Base-by-base conservation (phyloP, 2,113 vertebrate genomes). In the Baryphthengus martii region DNA sequence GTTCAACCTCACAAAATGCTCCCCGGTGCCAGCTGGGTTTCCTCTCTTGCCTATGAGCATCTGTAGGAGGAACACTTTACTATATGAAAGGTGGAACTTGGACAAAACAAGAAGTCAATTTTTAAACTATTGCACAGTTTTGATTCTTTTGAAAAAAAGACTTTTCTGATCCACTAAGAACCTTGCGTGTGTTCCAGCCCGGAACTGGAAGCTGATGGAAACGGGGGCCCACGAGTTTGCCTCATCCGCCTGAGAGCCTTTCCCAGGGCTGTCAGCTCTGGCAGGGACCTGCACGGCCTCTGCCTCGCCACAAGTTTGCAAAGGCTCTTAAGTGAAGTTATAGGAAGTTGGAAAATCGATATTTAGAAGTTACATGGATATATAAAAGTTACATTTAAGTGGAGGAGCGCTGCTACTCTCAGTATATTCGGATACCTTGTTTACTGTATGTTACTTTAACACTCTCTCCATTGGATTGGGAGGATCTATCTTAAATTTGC, bases 381-480 rank as follows among this genome's bases (percentile, higher is more conserved):
- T 49, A 39, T 6, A 13, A 19, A 35, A 19, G 29, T 63, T 65
- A 3, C 5, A 5, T 18, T 68, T 45, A 28, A 45, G 2, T 16
- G 14, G 33, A n/a, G 8, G 6, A 39, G 7, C 31, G 8, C 6
- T 28, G 37, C 37, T 70, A 7, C 11, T 67, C 42, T 5, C 6
- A 13, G 12, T 59, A 9, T 25, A 3, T 29, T 52, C 42, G 26
- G 50, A 2, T 39, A 6, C 10, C 33, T 45, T 61, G 45, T 61
- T 62, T 58, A 2, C n/a, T 31, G 0, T 3, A 17, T 2, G 9
- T 23, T 56, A 28, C 31, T 56, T 20, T 63, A 11, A 1, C 7
- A 17, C 1, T 1, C 10, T n/a, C 17, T 9, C 19, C 3, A 0
- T 7, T n/a, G 55, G 18, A 8, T 7, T 6, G 1, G 39, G 28